A percentile compares a stretch with the other conserved stretches of the same genome.
phyloP scores from a whole-genome alignment of 2,888 invertebrate species.

The Drosophila anceps region DNA sequence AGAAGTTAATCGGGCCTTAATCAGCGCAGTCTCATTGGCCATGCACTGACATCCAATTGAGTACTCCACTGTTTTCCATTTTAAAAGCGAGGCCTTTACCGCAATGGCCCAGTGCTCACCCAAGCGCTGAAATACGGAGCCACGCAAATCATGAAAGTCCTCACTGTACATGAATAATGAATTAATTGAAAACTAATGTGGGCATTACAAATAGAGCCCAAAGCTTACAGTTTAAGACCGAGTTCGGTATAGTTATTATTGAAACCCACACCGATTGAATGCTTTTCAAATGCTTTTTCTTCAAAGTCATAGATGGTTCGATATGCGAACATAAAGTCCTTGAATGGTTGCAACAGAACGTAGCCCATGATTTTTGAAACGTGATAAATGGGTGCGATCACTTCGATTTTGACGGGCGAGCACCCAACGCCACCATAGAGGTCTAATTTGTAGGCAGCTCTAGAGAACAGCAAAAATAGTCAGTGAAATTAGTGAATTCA shows the following conservation, averaged over 20 bases:
- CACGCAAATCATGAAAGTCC: conserved; percentile 57
- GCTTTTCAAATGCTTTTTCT: conserved; percentile 34
- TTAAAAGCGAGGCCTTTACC: conserved; percentile 32
- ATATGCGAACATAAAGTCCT: conserved; percentile 38
- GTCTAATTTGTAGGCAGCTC: background rate
- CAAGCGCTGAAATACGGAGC: conserved; percentile 58
- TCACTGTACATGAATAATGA: conserved; percentile 34
- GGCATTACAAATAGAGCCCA: background rate
- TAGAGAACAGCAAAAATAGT: background rate
- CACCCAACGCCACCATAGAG: conserved; percentile 32
- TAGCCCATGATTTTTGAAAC: conserved; percentile 44
- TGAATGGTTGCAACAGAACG: conserved; percentile 1
- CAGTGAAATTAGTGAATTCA: background rate
- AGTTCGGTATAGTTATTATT: conserved; percentile 42
- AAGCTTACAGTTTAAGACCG: conserved; percentile 40
- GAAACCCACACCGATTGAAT: conserved; percentile 44
- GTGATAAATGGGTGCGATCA: conserved; percentile 44
- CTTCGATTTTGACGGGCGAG: conserved; percentile 41
- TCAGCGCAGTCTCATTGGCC: conserved; percentile 16
- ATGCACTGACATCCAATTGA: conserved; percentile 56
- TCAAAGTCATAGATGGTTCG: conserved; percentile 42
- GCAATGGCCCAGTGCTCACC: conserved; percentile 54
- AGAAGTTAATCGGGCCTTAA: conserved; percentile 48
- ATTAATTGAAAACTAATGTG: background rate
- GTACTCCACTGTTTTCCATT: conserved; percentile 6